Evolutionary conservation across 2,888 invertebrate species (phyloP), one percentile per base, ranked within the genome.

Genomic region (Epinotia ramella): DNA sequence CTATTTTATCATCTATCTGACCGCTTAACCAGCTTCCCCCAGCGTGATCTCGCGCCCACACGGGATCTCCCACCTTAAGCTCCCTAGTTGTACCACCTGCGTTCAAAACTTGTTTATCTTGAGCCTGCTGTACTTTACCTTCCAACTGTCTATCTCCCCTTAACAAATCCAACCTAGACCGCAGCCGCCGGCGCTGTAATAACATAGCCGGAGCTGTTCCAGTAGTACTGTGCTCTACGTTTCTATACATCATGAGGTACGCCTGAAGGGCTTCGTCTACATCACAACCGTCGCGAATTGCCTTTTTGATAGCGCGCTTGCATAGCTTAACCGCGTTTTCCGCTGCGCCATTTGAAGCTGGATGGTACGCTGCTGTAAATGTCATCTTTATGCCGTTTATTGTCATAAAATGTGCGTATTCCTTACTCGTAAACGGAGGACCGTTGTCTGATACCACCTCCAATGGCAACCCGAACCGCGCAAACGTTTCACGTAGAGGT

Each of bases 21-120:
- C 76, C 76, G 18, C 16, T 49, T 69, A 68, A 69, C 73, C 76
- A 76, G 13, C 65, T 71, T 20, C 53, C 49, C n/a, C 72, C 72
- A 13, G 66, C 20, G n/a, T 28, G 66, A 72, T 76, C 57, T 28
- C 76, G 60, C n/a, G 76, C 67, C 67, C 72, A 72, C 16, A 72
- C 71, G 11, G 33, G 28, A 18, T 72, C 71, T 11, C 76, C 76
- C 9, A 72, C 28, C 40, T 33, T 40, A 7, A 76, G 49, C 5
- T 68, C 16, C 28, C 76, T 63, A 1, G 64, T 9, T 13, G 44
- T 73, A 13, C 76, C 76, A 12, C 76, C 73, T 13, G 73, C 49
- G 20, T 72, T 63, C 28, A 40, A 24, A n/a, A 62, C 68, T 62
- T 66, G 60, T 59, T 65, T 65, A 49, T 49, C 7, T 24, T 65